Base-by-base conservation (phyloP, 2,888 invertebrate species). In the Caenorhabditis afra region DNA sequence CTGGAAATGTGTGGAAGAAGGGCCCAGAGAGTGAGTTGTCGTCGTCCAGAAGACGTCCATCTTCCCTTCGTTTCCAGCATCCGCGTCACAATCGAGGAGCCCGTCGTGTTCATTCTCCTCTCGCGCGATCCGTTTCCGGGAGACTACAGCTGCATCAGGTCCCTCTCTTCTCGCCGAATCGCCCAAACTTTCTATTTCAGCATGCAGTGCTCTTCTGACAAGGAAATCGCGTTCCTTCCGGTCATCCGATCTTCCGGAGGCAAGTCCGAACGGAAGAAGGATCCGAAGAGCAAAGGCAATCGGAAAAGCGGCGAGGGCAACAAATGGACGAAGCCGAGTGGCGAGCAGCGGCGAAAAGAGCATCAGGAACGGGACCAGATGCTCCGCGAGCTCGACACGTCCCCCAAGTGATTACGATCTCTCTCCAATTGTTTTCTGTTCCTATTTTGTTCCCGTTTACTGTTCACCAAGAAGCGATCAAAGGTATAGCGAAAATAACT, bases 61-160 rank as follows among this genome's bases (percentile, higher is more conserved):
- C 11, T 44, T 22, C 39, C 14, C 20, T 29, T 53, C 16, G 18
- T 18, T 64, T 79, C 11, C 57, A 79, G 79, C 22, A 79, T 79
- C 29, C 74, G 70, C 12, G 74, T 70, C 11, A 75, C 75, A 12
- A 41, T 79, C 20, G 79, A 79, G 53, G 52, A 61, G 35, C 79
- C 79, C 1, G 64, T 71, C 11, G 47, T 79, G 7, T 79, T 75
- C 57, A 79, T 79, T n/a, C 53, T 79, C 16, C 18, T 79, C 8
- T 79, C 79, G 4, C 45, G 66, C 37, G 79, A 79, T 39, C 75
- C 79, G 35, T 79, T 79, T 41, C 75, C 75, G 8, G 79, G 75
- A 20, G 79, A 79, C n/a, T 59, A 67, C 23, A 79, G 79, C 41
- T 79, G 79, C 37, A 64, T 79, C 68, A 79, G 77, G 77, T 78